These are phyloP conservation scores for Rhombomys opimus DNA, from an alignment of 2,113 vertebrate genomes.

Conservation along the genomic window DNA sequence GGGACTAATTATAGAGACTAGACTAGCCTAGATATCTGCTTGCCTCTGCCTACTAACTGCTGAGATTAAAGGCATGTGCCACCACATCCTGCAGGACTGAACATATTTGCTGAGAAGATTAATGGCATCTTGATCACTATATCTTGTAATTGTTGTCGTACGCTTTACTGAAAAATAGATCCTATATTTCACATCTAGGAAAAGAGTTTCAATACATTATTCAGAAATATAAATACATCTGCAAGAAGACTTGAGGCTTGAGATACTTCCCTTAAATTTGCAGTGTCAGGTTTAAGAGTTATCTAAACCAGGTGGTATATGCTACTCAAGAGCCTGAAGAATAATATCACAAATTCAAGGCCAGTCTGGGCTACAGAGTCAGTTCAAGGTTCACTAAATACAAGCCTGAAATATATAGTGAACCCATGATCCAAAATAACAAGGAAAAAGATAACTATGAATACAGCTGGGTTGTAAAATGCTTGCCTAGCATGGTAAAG, in stretches of 20 bases:
- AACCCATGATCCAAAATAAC: background rate
- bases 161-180: background rate
- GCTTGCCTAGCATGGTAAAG: background rate
- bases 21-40: background rate
- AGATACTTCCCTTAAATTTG: background rate
- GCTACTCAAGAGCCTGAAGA: background rate
- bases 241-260: background rate
- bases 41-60: background rate
- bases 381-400: background rate
- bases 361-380: background rate
- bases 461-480: background rate
- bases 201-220: background rate
- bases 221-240: background rate
- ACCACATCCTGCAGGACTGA: background rate
- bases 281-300: background rate
- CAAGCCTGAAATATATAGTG: background rate
- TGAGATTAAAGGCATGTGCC: background rate
- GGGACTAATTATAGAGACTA: background rate
- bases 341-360: background rate
- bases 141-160: background rate
- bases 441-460: background rate
- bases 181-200: background rate
- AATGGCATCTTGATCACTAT: background rate
- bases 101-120: background rate
- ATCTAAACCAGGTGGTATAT: background rate